These are phyloP conservation scores for Prostheceraeus crozeri DNA, from an alignment of 2,888 invertebrate genomes.

Conservation along the genomic window DNA sequence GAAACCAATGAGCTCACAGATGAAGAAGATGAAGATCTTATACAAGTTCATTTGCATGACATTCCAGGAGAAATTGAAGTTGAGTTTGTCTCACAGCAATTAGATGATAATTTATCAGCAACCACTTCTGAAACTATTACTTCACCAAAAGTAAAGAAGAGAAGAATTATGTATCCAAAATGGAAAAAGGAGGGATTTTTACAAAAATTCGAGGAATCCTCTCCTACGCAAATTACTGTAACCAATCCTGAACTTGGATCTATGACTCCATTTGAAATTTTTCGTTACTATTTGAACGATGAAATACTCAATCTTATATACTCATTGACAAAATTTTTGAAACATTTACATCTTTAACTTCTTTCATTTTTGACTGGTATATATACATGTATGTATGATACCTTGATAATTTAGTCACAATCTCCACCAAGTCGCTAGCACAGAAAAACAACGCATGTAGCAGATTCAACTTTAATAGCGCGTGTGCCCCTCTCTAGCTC, in stretches of 20 bases:
- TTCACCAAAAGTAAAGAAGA: slow-evolving; percentile 10
- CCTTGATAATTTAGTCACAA: too few relatives aligned
- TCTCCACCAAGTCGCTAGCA: too few relatives aligned
- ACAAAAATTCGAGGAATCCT: background rate
- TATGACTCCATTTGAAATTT: slow-evolving; percentile 14
- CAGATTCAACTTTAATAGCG: too few relatives aligned
- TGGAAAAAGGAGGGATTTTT: slow-evolving; percentile 17
- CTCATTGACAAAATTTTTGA: too few relatives aligned
- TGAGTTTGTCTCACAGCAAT: too few relatives aligned
- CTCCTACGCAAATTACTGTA: slow-evolving; percentile 2
- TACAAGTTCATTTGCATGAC: too few relatives aligned
- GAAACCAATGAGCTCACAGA: slow-evolving; percentile 23
- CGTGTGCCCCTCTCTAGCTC: too few relatives aligned
- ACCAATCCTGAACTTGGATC: background rate
- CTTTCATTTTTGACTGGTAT: too few relatives aligned
- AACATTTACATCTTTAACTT: too few relatives aligned
- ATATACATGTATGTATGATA: too few relatives aligned
- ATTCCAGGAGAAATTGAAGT: slow-evolving; percentile 21
- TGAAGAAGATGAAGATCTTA: slow-evolving; percentile 28
- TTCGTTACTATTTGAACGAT: slow-evolving; percentile 10
- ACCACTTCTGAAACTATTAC: slow-evolving; percentile 20
- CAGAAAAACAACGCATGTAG: too few relatives aligned
- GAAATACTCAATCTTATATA: slow-evolving; percentile 11
- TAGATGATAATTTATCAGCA: slow-evolving; percentile 17
- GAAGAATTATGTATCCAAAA: background rate